Conservation (phyloP, 2,113 vertebrate species). For the Pteropus alecto region DNA sequence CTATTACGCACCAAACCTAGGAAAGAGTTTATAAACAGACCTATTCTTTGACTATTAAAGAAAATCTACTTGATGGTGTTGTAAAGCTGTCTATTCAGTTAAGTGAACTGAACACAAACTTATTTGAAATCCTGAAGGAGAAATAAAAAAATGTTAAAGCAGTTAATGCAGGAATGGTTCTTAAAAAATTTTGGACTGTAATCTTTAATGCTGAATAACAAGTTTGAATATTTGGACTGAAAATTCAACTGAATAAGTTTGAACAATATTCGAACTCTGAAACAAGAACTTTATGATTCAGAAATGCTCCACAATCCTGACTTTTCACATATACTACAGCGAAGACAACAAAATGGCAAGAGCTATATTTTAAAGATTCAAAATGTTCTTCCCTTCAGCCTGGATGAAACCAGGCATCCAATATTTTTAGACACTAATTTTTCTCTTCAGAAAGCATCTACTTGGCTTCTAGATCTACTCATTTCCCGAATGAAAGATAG, state of each 20-base stretch:
- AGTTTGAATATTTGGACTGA: conserved; percentile 51
- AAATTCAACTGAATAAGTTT: conserved; percentile 40
- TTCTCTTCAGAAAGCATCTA: conserved; percentile 50
- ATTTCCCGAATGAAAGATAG: background rate
- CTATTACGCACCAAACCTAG: conserved; percentile 35
- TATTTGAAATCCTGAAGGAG: conserved; percentile 22
- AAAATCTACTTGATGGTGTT: conserved; percentile 10
- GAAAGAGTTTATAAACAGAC: background rate
- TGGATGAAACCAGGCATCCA: conserved; percentile 16
- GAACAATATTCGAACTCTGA: conserved; percentile 51
- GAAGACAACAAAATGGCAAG: background rate
- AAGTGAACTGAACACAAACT: background rate
- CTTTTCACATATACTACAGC: background rate
- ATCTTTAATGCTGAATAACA: conserved; percentile 48
- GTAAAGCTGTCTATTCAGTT: background rate
- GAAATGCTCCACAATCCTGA: background rate
- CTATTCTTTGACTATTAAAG: background rate
- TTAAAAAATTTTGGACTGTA: conserved; percentile 2
- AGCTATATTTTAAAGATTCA: background rate
- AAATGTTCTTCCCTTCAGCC: conserved; percentile 4
- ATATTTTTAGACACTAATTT: conserved; percentile 22
- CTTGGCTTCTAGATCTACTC: background rate
- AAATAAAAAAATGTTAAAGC: conserved; percentile 53
- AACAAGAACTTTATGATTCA: conserved; percentile 35
- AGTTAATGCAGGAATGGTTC: conserved; percentile 48